These are phyloP conservation scores for Pycnonotus jocosus DNA, from an alignment of 2,113 vertebrate genomes.

Conservation along the genomic window DNA sequence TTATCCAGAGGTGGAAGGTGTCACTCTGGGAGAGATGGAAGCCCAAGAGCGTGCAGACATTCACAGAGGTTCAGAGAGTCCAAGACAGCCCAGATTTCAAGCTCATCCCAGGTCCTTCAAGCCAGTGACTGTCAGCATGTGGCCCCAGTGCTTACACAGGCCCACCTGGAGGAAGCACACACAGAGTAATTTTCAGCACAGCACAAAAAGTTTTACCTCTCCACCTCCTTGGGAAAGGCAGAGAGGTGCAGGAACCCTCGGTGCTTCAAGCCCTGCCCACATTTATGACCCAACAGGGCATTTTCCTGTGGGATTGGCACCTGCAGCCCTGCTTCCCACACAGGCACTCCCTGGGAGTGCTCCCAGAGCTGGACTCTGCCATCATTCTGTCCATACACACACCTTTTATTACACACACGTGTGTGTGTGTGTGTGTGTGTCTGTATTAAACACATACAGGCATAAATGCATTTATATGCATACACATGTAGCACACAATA, in stretches of 20 bases:
- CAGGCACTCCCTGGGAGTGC: neutral
- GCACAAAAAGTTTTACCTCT: neutral
- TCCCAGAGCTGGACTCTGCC: neutral
- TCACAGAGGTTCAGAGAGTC: neutral
- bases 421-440: rapidly evolving
- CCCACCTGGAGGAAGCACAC: neutral
- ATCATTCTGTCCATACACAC: rapidly evolving
- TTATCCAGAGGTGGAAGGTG: neutral
- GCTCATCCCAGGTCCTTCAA: neutral
- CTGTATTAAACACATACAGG: rapidly evolving
- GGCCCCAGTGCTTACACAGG: neutral
- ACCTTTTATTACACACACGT: neutral
- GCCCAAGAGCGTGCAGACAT: neutral
- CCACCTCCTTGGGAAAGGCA: neutral
- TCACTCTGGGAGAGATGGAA: neutral
- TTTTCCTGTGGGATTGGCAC: no score
- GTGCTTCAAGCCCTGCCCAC: rapidly evolving
- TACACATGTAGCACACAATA: neutral
- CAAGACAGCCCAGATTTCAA: neutral
- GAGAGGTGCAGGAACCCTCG: neutral
- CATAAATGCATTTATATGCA: rapidly evolving
- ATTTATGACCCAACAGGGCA: rapidly evolving
- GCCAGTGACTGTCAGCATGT: neutral
- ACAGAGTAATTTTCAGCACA: neutral
- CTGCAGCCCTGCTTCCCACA: neutral